These are phyloP conservation scores for Microcebus tavaratra DNA, from an alignment of 2,113 vertebrate genomes.

Conservation along the genomic window DNA sequence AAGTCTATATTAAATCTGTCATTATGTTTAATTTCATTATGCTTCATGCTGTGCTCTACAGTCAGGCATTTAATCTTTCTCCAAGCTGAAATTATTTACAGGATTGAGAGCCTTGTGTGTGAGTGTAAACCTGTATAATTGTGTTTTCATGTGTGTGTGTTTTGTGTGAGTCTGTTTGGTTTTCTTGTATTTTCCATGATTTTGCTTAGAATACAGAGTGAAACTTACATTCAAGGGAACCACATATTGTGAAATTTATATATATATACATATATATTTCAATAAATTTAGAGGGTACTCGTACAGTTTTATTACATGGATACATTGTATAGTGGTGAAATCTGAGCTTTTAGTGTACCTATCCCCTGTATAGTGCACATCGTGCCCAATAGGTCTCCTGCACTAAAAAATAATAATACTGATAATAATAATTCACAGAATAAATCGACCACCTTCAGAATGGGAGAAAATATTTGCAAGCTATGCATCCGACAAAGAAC, in stretches of 20 bases:
- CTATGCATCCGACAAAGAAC: too few relatives aligned
- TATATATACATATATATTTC: background rate
- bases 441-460: too few relatives aligned
- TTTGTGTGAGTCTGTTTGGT: background rate
- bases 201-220: background rate
- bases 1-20: background rate
- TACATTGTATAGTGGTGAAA: too few relatives aligned
- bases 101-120: background rate
- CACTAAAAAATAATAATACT: too few relatives aligned
- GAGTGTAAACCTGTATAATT: background rate
- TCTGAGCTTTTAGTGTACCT: too few relatives aligned
- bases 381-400: too few relatives aligned
- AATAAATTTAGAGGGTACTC: too few relatives aligned
- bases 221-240: rapidly evolving
- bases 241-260: too few relatives aligned
- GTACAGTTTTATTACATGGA: too few relatives aligned
- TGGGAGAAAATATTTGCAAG: too few relatives aligned
- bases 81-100: background rate
- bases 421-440: too few relatives aligned
- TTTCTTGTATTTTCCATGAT: background rate
- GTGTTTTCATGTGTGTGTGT: background rate
- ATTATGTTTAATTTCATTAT: background rate
- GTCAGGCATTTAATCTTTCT: background rate
- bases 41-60: background rate
- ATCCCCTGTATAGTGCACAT: too few relatives aligned